Evolutionary conservation across 2,113 vertebrate species (phyloP), one percentile per base, ranked within the genome.

Genomic region (Opisthocomus hoazin): DNA sequence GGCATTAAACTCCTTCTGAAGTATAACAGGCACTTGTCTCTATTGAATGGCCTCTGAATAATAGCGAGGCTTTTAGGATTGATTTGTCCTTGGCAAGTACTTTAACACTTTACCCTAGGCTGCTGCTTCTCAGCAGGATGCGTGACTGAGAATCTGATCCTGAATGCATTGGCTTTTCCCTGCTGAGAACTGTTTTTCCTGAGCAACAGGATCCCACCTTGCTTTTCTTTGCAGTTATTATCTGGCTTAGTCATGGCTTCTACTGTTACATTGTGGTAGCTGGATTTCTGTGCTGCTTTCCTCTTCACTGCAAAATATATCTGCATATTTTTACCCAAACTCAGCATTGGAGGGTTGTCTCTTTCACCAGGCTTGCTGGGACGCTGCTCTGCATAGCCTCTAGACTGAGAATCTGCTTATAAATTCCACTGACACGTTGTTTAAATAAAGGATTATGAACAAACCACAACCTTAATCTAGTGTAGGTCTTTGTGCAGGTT

Each of bases 61-160:
- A 83, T 46, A 63, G 20, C 70, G 19, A n/a, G 70, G 70, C 89
- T 97, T 87, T 87, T 83, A 91, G 70, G 81, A 85, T 83, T 71
- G 87, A 91, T 96, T 92, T 85, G 80, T 79, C 37, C 87, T 87
- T 73, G 68, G 87, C 29, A 32, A 66, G 93, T 90, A 94, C 93
- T 96, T 93, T 75, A 97, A 95, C 75, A 27, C 90, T 90, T 71
- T 34, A 36, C 32, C 64, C 54, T 30, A 10, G 50, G 79, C 75
- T 80, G 84, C 88, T 39, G 37, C 94, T 63, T 88, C 94, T 92
- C 92, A 73, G 95, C 77, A 54, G 89, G 94, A 64, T 73, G 73
- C 30, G 73, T 69, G 84, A 34, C 77, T 87, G 84, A 80, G 77
- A 94, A 87, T 69, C 84, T 87, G 95, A 96, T 94, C 89, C 89